A percentile compares a stretch with the other conserved stretches of the same genome.
phyloP scores from a whole-genome alignment of 2,113 vertebrate genomes.

The Sapajus apella region DNA sequence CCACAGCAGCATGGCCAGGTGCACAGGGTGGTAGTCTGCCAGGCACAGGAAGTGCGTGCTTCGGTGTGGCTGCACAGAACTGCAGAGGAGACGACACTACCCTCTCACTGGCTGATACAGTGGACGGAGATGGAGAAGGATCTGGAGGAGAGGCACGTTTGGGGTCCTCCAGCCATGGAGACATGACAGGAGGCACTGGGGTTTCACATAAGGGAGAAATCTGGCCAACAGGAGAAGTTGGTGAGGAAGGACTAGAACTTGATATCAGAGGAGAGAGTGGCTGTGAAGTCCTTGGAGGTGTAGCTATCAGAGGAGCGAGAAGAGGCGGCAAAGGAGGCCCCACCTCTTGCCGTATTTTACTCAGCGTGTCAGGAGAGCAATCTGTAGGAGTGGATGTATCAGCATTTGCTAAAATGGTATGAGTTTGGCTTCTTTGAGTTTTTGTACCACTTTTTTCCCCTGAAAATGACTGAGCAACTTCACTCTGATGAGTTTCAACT shows the following conservation, averaged over 20 bases:
- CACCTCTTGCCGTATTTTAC: slow-evolving; percentile 89
- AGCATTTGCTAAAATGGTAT: slow-evolving; percentile 68
- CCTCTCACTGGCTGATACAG: slow-evolving; percentile 74
- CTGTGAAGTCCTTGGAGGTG: slow-evolving; percentile 86
- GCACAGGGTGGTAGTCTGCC: slow-evolving; percentile 90
- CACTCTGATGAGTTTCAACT: neutral
- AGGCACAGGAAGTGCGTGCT: slow-evolving; percentile 95
- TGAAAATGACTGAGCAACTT: slow-evolving; percentile 30
- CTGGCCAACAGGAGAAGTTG: slow-evolving; percentile 85
- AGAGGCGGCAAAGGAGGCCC: slow-evolving; percentile 93
- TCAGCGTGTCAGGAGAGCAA: slow-evolving; percentile 82
- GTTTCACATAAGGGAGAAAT: slow-evolving; percentile 80
- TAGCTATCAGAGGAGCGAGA: slow-evolving; percentile 88
- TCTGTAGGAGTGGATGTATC: slow-evolving; percentile 75
- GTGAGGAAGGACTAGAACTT: slow-evolving; percentile 80
- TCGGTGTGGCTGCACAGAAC: slow-evolving; percentile 96
- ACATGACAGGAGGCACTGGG: slow-evolving; percentile 76
- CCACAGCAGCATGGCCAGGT: slow-evolving; percentile 74
- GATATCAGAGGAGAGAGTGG: slow-evolving; percentile 81
- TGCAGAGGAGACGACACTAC: slow-evolving; percentile 92
- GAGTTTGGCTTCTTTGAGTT: neutral
- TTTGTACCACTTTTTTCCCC: slow-evolving; percentile 47
- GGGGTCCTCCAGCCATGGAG: slow-evolving; percentile 72
- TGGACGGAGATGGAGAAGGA: slow-evolving; percentile 84
- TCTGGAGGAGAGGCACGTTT: slow-evolving; percentile 78